These are phyloP conservation scores for Procambarus virginalis DNA, from an alignment of 1,140 invertebrate genomes.

Conservation along the genomic window DNA sequence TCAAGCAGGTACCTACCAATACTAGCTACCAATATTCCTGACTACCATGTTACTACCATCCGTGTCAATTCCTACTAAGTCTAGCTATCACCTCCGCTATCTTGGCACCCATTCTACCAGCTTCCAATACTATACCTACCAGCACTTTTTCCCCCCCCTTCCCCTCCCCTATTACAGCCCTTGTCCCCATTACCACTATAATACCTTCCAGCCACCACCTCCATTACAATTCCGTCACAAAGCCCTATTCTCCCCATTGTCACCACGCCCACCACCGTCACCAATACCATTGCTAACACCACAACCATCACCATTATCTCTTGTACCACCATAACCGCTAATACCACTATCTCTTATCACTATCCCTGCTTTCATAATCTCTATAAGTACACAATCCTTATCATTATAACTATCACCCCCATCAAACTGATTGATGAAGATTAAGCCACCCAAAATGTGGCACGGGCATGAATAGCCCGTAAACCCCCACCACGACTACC, in stretches of 20 bases:
- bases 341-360: not conserved
- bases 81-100: too few relatives aligned
- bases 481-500: not conserved
- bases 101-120: too few relatives aligned
- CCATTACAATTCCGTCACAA: not conserved
- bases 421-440: not conserved
- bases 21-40: too few relatives aligned
- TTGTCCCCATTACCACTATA: too few relatives aligned
- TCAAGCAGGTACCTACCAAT: too few relatives aligned
- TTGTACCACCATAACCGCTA: not conserved
- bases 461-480: too few relatives aligned
- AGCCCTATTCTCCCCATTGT: not conserved
- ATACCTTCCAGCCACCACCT: not conserved
- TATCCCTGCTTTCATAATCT: not conserved
- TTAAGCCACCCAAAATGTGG: too few relatives aligned
- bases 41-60: too few relatives aligned
- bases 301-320: not conserved
- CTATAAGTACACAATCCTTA: not conserved
- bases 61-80: too few relatives aligned
- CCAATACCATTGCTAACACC: not conserved
- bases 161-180: too few relatives aligned
- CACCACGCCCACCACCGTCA: not conserved
- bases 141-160: too few relatives aligned
- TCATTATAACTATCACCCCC: not conserved
- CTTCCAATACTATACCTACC: too few relatives aligned